These are phyloP conservation scores for Zosterops pallidus DNA, from an alignment of 2,113 vertebrate species.

Conservation along the genomic window DNA sequence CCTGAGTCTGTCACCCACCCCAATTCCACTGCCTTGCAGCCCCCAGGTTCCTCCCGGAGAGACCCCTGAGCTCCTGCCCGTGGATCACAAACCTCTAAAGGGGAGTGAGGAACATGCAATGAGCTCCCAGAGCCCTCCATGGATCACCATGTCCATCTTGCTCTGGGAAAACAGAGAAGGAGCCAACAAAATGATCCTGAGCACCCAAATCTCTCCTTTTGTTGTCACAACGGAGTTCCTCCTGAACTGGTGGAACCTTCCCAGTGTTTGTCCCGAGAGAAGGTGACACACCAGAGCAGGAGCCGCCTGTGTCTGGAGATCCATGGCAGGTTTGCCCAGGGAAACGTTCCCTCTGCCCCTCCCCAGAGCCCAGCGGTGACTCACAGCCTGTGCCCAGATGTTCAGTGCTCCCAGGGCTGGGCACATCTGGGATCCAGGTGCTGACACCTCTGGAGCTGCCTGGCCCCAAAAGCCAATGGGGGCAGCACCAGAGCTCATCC, in stretches of 20 bases:
- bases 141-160: not conserved
- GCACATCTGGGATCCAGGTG: conserved; percentile 73
- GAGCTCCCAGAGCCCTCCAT: not conserved
- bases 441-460: not conserved
- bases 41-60: not conserved
- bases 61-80: not conserved
- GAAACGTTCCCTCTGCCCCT: not conserved
- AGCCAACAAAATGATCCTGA: not conserved
- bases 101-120: not conserved
- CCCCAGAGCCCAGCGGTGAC: conserved; percentile 10
- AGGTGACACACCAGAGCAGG: not conserved
- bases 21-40: rapidly evolving
- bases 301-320: not conserved
- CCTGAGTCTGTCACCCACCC: not conserved
- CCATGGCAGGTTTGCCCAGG: not conserved
- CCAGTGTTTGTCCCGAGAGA: not conserved
- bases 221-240: not conserved
- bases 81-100: not conserved
- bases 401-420: not conserved
- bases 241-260: not conserved
- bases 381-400: conserved; percentile 51
- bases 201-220: not conserved
- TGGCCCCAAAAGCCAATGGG: not conserved
- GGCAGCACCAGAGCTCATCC: not conserved
- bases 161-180: not conserved